Percentiles rank a stretch among this genome's conserved stretches.
phyloP scores from a whole-genome alignment of 1,140 invertebrate genomes.

The Papilio machaon region DNA sequence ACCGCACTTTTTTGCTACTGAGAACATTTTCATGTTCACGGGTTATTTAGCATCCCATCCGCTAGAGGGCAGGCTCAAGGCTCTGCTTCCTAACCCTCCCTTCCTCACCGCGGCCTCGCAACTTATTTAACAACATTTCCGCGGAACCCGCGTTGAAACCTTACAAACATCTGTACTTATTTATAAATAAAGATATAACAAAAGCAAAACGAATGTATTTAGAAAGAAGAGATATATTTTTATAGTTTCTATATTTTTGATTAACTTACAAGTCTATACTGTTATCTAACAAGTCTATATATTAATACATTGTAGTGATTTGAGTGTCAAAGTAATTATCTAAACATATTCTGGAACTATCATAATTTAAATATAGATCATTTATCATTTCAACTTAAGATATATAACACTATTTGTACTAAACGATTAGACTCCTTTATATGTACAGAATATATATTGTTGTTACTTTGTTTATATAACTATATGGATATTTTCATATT shows the following conservation, averaged over 20 bases:
- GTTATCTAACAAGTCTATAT: too few relatives aligned
- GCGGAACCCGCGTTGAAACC: not conserved
- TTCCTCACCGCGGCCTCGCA: not conserved
- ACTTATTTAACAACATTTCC: not conserved
- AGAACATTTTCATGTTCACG: slow-evolving; percentile 10
- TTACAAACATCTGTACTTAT: not conserved
- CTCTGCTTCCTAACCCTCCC: not conserved
- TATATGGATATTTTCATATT: not conserved
- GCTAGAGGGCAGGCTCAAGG: not conserved
- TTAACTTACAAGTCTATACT: too few relatives aligned
- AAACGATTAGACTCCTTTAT: not conserved
- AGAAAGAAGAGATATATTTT: not conserved
- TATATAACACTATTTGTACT: too few relatives aligned
- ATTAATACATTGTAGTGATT: too few relatives aligned
- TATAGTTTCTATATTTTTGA: too few relatives aligned
- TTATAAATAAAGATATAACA: not conserved
- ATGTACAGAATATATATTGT: not conserved
- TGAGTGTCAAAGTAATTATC: too few relatives aligned
- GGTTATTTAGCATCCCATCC: slow-evolving; percentile 1
- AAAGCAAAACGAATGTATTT: not conserved
- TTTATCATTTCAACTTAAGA: too few relatives aligned
- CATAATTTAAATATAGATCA: too few relatives aligned
- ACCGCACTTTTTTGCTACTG: not conserved
- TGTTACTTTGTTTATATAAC: not conserved
- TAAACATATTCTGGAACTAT: too few relatives aligned